Conservation (phyloP, 2,888 invertebrate genomes). For the Incurvaria masculella region DNA sequence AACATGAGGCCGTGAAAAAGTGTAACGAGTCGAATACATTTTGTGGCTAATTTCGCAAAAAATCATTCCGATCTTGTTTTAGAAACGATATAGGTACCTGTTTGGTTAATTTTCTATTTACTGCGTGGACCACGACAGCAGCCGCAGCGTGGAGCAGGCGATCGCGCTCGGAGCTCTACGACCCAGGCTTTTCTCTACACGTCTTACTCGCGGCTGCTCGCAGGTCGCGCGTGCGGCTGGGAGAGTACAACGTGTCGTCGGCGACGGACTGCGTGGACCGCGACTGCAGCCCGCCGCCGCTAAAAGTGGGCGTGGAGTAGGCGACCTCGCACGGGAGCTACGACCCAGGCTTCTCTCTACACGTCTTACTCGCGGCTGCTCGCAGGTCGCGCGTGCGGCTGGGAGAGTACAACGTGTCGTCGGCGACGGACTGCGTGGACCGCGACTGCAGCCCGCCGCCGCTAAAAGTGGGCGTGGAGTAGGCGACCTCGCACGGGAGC, state of each 20-base stretch:
- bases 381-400: conserved; percentile 57
- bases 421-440: conserved; percentile 56
- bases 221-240: conserved; percentile 59
- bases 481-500: conserved; percentile 61
- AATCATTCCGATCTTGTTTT: too few relatives aligned
- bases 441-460: conserved; percentile 59
- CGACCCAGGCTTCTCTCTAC: too few relatives aligned
- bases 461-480: conserved; percentile 59
- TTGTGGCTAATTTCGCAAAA: too few relatives aligned
- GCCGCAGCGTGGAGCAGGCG: conserved; percentile 56
- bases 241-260: conserved; percentile 64
- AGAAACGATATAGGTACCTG: too few relatives aligned
- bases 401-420: conserved; percentile 65
- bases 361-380: too few relatives aligned
- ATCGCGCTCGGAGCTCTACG: conserved; percentile 65
- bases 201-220: too few relatives aligned
- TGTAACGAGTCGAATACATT: too few relatives aligned
- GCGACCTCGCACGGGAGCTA: conserved; percentile 65
- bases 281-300: conserved; percentile 58
- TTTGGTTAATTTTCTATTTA: too few relatives aligned
- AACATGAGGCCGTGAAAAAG: too few relatives aligned
- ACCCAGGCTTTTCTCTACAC: too few relatives aligned
- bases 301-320: conserved; percentile 60
- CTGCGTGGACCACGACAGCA: conserved; percentile 60
- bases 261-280: conserved; percentile 56